These are phyloP conservation scores for Probosciger aterrimus DNA, from an alignment of 2,113 vertebrate species.

Conservation along the genomic window DNA sequence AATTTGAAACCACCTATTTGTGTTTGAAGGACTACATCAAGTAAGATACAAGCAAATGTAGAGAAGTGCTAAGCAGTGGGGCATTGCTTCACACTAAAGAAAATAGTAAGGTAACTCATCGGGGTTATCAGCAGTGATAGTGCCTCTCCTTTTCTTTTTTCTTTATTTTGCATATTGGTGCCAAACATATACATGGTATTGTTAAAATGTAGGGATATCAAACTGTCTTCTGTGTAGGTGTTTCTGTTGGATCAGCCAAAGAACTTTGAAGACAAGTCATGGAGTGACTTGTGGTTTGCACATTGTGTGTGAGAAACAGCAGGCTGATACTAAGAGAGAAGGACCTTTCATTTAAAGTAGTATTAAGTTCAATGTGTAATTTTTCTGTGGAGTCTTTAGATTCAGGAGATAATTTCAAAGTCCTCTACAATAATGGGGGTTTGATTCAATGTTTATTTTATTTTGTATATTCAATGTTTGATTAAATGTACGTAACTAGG, in stretches of 20 bases:
- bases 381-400: neutral
- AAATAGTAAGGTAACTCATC: neutral
- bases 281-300: neutral
- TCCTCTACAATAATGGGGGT: accelerated
- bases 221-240: neutral
- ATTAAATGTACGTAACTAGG: neutral
- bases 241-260: neutral
- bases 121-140: slow-evolving; percentile 34
- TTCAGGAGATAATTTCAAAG: neutral
- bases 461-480: too few species aligned
- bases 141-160: slow-evolving; percentile 5
- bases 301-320: neutral
- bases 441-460: neutral
- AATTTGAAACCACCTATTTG: neutral
- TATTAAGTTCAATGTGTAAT: neutral
- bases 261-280: neutral
- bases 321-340: neutral
- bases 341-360: neutral
- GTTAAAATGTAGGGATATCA: neutral
- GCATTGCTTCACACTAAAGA: neutral
- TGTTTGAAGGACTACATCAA: slow-evolving; percentile 34
- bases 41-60: neutral
- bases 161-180: slow-evolving; percentile 22
- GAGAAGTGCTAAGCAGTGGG: neutral
- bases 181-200: neutral